phyloP scores from a whole-genome alignment of 2,113 vertebrate species.

The Emydura subglobosa region DNA sequence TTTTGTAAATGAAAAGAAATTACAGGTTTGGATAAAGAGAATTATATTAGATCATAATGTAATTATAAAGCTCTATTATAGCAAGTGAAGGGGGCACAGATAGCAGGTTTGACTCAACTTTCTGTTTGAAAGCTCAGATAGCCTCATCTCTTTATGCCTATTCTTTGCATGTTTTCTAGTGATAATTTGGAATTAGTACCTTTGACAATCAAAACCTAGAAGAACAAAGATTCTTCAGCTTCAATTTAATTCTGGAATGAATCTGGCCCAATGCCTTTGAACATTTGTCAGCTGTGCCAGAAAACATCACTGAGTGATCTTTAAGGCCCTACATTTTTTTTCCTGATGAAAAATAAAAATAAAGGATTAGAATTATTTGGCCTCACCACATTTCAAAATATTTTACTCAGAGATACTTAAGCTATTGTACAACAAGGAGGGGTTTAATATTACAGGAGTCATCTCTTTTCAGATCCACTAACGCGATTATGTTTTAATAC shows the following conservation, averaged over 20 bases:
- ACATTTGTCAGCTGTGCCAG: background rate
- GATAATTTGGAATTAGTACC: constrained; percentile 75
- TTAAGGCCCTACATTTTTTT: background rate
- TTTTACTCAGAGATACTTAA: background rate
- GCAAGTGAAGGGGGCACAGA: background rate
- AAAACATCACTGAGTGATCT: background rate
- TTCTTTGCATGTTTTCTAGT: constrained; percentile 44
- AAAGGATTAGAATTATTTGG: background rate
- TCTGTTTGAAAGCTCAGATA: background rate
- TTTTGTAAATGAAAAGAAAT: background rate
- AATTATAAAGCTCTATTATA: background rate
- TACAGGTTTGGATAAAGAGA: background rate
- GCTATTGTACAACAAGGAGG: background rate
- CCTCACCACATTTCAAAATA: constrained; percentile 8
- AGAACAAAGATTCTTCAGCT: constrained; percentile 47
- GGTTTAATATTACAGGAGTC: constrained; percentile 28
- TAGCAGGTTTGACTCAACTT: constrained; percentile 29
- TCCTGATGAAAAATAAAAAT: background rate
- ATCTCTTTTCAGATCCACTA: constrained; percentile 2
- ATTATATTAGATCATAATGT: background rate
- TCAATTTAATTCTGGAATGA: constrained; percentile 65
- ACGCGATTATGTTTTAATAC: background rate
- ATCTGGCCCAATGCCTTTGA: constrained; percentile 57
- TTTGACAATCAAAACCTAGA: constrained; percentile 55
- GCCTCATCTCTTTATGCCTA: constrained; percentile 4